Evolutionary conservation across 2,797 vertebrate species (phyloP).

Genomic region (Linurgus olivaceus): DNA sequence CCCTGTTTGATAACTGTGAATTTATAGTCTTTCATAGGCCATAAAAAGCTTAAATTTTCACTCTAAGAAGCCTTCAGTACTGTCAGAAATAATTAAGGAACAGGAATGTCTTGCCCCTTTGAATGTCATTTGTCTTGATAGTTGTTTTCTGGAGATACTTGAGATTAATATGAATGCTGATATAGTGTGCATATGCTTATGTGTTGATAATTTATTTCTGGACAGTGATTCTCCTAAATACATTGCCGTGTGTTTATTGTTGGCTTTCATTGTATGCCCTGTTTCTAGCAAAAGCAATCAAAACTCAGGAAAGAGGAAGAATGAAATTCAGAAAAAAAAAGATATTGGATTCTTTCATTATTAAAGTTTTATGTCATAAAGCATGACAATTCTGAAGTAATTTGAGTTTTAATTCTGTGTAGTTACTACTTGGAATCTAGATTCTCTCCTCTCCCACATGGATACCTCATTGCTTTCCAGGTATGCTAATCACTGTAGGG

Average conservation of each 20-base stretch:
- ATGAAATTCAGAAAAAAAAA: background rate
- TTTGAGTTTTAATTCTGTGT: background rate
- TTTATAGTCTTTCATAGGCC: background rate
- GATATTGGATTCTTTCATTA: background rate
- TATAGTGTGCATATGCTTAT: background rate
- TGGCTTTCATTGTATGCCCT: background rate
- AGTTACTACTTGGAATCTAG: background rate
- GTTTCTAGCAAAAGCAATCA: background rate
- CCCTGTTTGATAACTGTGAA: background rate
- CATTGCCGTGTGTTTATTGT: background rate
- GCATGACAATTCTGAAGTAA: background rate
- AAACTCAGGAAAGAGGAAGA: background rate
- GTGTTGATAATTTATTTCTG: background rate
- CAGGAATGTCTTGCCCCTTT: background rate
- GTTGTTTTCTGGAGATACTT: background rate
- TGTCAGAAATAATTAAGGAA: constrained; percentile 37
- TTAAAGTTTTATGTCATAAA: background rate
- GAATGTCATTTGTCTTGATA: constrained; percentile 33
- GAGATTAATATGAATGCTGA: constrained; percentile 10
- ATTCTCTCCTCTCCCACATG: background rate
- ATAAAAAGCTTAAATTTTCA: constrained; percentile 31
- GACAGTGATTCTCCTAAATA: background rate
- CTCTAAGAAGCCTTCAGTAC: background rate
- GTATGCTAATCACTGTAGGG: background rate
- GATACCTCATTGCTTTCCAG: background rate